phyloP scores from a whole-genome alignment of 2,113 vertebrate species.

The Globicephala melas region DNA sequence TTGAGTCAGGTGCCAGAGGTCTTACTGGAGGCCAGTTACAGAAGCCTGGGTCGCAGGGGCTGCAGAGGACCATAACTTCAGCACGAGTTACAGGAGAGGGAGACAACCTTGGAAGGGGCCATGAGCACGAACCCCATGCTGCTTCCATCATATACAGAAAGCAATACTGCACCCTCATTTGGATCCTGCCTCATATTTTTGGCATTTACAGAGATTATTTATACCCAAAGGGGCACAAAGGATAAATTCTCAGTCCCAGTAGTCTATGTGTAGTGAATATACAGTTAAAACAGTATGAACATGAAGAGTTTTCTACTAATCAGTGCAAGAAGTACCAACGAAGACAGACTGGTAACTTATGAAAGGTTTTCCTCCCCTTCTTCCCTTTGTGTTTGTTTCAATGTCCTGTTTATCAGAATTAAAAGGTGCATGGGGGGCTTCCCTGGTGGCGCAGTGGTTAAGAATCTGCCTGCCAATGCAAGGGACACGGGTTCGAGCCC shows the following conservation, averaged over 20 bases:
- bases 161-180: not conserved
- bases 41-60: not conserved
- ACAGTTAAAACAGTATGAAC: not conserved
- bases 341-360: not conserved
- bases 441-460: no score
- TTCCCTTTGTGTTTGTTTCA: not conserved
- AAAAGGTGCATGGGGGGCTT: not conserved
- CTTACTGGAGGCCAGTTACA: not conserved
- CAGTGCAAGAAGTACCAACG: not conserved
- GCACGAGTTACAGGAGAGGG: not conserved
- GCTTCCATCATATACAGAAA: not conserved
- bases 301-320: not conserved
- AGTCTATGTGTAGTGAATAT: not conserved
- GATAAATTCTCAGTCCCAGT: not conserved
- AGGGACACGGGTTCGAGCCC: no score
- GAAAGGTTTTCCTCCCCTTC: not conserved
- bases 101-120: not conserved
- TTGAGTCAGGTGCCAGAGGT: not conserved
- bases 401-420: conserved; percentile 1
- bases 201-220: not conserved
- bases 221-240: not conserved
- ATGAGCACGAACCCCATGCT: not conserved
- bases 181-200: not conserved
- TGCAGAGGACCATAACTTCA: not conserved
- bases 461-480: no score